phyloP scores from a whole-genome alignment of 1,140 invertebrate species.

The Nephotettix cincticeps region DNA sequence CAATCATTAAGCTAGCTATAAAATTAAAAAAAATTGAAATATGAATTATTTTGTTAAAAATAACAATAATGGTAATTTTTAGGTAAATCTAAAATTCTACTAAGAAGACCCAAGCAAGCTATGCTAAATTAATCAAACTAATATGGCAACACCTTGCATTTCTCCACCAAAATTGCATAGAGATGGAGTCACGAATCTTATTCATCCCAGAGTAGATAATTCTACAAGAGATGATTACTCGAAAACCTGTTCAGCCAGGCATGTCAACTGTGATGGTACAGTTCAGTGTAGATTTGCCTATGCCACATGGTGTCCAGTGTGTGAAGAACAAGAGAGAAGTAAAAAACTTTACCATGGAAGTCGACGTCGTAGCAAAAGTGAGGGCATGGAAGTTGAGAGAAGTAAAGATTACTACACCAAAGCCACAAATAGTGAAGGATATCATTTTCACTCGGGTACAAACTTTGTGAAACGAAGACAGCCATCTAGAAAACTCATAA shows the following conservation, averaged over 20 bases:
- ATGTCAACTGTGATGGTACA: neutral
- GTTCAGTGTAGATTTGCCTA: slow-evolving; percentile 28
- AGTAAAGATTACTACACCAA: slow-evolving; percentile 22
- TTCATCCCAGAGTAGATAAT: neutral
- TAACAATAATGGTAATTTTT: no score
- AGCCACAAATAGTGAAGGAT: neutral
- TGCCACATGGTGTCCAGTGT: slow-evolving; percentile 28
- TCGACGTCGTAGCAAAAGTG: slow-evolving; percentile 12
- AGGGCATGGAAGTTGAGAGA: slow-evolving; percentile 18
- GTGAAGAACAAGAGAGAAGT: slow-evolving; percentile 16
- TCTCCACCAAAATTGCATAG: neutral
- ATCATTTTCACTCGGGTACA: neutral
- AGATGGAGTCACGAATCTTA: neutral
- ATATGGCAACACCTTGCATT: neutral
- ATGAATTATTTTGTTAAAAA: no score
- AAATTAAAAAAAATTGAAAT: no score
- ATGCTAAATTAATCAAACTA: no score
- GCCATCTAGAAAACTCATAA: neutral
- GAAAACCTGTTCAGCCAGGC: neutral
- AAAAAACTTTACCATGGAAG: neutral
- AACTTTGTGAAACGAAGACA: neutral
- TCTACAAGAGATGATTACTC: neutral
- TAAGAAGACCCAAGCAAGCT: no score
- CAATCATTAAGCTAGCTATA: no score
- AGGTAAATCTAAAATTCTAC: no score